phyloP scores from a whole-genome alignment of 2,113 vertebrate species.

The Cettia cetti region DNA sequence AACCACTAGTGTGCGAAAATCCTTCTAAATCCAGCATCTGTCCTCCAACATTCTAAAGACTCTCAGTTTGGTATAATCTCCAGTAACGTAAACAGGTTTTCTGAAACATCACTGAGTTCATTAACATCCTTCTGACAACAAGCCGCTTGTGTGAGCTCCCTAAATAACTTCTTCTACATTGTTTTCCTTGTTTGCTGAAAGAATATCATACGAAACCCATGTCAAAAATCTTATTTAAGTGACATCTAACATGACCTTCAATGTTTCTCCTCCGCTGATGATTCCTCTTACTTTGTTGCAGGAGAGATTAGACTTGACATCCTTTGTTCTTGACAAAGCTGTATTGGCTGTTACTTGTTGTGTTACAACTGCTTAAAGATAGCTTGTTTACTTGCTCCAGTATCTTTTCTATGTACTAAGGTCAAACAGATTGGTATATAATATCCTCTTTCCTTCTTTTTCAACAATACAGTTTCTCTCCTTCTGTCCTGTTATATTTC shows the following conservation, averaged over 20 bases:
- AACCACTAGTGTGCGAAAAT: not conserved
- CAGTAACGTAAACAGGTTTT: not conserved
- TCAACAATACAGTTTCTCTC: not conserved
- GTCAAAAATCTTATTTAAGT: not conserved
- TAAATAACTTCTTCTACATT: not conserved
- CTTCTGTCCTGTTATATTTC: not conserved
- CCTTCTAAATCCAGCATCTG: not conserved
- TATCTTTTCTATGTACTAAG: not conserved
- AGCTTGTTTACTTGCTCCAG: not conserved
- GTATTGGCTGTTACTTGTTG: not conserved
- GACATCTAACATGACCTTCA: not conserved
- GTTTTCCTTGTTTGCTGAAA: not conserved
- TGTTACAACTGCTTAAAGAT: not conserved
- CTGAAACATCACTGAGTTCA: not conserved
- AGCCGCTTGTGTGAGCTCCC: not conserved
- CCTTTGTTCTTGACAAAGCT: conserved; percentile 2
- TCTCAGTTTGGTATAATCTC: not conserved
- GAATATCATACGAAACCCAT: not conserved
- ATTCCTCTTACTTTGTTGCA: not conserved
- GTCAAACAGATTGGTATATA: not conserved
- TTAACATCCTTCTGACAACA: not conserved
- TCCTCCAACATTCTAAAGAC: not conserved
- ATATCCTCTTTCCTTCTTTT: not conserved
- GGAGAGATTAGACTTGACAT: not conserved
- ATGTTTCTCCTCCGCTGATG: not conserved